These are phyloP conservation scores for Corydoras sp. DNA, from an alignment of 2,113 vertebrate species.

Conservation along the genomic window DNA sequence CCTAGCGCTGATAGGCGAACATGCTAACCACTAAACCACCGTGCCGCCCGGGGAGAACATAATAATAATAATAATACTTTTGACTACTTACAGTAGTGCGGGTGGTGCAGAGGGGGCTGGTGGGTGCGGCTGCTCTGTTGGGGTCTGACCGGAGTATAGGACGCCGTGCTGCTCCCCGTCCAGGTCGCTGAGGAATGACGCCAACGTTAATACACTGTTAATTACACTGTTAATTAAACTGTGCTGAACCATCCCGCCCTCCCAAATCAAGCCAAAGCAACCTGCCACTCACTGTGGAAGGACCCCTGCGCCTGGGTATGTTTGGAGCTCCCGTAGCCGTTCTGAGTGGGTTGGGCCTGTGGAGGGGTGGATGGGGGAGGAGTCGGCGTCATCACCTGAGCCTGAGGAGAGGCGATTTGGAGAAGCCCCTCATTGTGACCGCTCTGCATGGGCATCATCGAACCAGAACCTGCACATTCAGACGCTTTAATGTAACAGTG, in stretches of 20 bases:
- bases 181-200: conserved; percentile 56
- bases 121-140: conserved; percentile 64
- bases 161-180: conserved; percentile 66
- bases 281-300: conserved; percentile 60
- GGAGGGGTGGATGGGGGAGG: conserved; percentile 52
- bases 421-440: conserved; percentile 56
- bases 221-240: no score
- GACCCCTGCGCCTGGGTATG: conserved; percentile 48
- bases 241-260: no score
- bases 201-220: no score
- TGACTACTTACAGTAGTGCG: conserved; percentile 59
- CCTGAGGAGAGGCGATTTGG: conserved; percentile 58
- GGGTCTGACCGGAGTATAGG: conserved; percentile 62
- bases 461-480: conserved; percentile 48
- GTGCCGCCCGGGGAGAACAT: no score
- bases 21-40: no score
- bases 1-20: no score
- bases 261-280: no score
- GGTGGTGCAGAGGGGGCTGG: conserved; percentile 64
- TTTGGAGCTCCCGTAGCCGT: conserved; percentile 46
- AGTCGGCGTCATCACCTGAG: conserved; percentile 55
- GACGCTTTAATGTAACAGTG: no score
- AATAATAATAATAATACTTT: background rate
- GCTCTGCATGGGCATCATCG: conserved; percentile 61
- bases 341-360: conserved; percentile 52